A percentile compares a stretch with the other conserved stretches of the same genome.
These are phyloP conservation scores for Homarus gammarus DNA, from an alignment of 2,888 invertebrate species.

Conservation along the genomic window DNA sequence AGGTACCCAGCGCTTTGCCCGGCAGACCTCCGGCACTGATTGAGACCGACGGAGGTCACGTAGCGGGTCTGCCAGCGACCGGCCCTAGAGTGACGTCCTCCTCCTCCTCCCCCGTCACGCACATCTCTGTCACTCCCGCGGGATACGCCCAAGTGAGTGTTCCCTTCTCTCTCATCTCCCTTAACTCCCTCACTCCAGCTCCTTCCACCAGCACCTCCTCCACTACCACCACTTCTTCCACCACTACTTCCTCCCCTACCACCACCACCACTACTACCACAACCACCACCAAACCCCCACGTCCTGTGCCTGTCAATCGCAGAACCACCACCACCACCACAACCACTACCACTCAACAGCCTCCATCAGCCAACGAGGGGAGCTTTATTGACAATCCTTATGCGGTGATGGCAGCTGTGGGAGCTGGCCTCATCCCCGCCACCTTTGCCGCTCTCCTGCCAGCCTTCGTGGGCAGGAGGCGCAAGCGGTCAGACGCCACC, in stretches of 20 bases:
- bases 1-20: slow-evolving; percentile 47
- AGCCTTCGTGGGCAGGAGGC: slow-evolving; percentile 69
- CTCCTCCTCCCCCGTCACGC: neutral
- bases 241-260: neutral
- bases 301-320: neutral
- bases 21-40: slow-evolving; percentile 50
- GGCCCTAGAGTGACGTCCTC: neutral
- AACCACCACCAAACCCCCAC: slow-evolving; percentile 43
- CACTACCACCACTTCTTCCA: slow-evolving; percentile 29
- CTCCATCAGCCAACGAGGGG: slow-evolving; percentile 31
- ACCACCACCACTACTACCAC: slow-evolving; percentile 36
- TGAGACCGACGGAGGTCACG: slow-evolving; percentile 42
- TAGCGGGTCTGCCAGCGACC: neutral
- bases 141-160: slow-evolving; percentile 55
- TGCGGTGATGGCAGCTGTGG: slow-evolving; percentile 74
- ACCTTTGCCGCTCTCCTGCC: slow-evolving; percentile 73
- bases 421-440: slow-evolving; percentile 73
- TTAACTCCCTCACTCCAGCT: neutral
- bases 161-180: slow-evolving; percentile 37
- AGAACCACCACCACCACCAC: slow-evolving; percentile 41
- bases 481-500: slow-evolving; percentile 23
- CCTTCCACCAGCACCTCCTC: slow-evolving; percentile 36
- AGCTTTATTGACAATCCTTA: slow-evolving; percentile 64
- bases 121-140: neutral
- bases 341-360: slow-evolving; percentile 35